A percentile compares a stretch with the other conserved stretches of the same genome.
These are phyloP conservation scores for Dasyurus viverrinus DNA, from an alignment of 2,113 vertebrate genomes.

Conservation along the genomic window DNA sequence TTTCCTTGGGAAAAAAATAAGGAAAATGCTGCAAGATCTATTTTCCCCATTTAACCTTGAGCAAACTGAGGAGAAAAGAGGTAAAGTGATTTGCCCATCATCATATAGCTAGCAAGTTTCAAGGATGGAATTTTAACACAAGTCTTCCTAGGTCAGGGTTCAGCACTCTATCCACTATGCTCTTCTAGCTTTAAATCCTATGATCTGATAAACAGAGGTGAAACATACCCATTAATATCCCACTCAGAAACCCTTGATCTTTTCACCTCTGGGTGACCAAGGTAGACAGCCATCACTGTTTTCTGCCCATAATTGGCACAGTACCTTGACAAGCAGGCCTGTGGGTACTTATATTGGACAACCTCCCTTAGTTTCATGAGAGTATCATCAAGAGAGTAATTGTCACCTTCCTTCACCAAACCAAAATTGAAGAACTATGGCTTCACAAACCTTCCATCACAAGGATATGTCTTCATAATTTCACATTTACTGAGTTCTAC, in stretches of 20 bases:
- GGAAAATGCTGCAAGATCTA: not conserved
- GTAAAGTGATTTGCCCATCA: not conserved
- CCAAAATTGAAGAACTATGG: slow-evolving; percentile 83
- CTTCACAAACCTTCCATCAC: slow-evolving; percentile 84
- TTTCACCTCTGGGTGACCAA: not conserved
- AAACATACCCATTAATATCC: accelerated
- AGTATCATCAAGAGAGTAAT: slow-evolving; percentile 82
- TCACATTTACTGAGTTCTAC: slow-evolving; percentile 82
- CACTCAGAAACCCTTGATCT: not conserved
- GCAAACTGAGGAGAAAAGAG: not conserved
- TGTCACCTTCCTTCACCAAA: slow-evolving; percentile 80
- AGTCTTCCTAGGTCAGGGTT: not conserved
- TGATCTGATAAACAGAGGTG: not conserved
- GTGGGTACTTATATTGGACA: slow-evolving; percentile 79
- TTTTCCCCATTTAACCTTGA: not conserved
- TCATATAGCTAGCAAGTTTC: not conserved
- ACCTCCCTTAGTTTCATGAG: slow-evolving; percentile 79
- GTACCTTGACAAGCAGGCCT: slow-evolving; percentile 52
- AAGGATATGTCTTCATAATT: slow-evolving; percentile 80
- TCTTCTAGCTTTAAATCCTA: not conserved
- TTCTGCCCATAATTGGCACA: slow-evolving; percentile 37
- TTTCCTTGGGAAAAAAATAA: not conserved
- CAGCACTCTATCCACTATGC: not conserved
- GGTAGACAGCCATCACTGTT: slow-evolving; percentile 1
- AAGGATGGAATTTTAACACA: not conserved